Percentiles rank a stretch among this genome's conserved stretches.
phyloP scores from a whole-genome alignment of 2,797 vertebrate species.

The Myotis vivesi region DNA sequence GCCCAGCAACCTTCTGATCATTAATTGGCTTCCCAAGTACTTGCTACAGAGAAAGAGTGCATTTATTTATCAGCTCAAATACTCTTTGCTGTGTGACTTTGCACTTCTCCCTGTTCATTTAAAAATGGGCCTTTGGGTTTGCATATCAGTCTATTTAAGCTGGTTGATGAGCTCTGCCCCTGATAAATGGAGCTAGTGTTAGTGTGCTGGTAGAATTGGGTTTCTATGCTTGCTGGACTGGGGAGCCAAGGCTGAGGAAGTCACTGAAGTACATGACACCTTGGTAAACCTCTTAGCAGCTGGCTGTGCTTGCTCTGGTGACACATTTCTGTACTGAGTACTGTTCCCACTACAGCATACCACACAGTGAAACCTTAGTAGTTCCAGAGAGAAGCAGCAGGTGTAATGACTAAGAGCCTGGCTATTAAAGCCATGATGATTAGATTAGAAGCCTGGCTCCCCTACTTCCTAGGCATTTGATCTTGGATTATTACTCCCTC shows the following conservation, averaged over 20 bases:
- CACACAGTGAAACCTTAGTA: neutral
- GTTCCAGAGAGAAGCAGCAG: neutral
- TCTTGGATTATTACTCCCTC: neutral
- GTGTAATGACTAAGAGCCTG: neutral
- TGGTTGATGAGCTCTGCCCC: neutral
- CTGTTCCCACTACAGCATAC: neutral
- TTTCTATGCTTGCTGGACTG: neutral
- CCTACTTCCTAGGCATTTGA: neutral
- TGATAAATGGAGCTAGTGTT: neutral
- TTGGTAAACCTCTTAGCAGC: neutral
- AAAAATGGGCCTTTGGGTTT: neutral
- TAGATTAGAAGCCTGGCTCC: neutral
- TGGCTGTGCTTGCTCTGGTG: conserved; percentile 3
- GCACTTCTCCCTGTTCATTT: neutral
- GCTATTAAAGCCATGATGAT: neutral
- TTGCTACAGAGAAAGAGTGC: neutral
- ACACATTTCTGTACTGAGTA: neutral
- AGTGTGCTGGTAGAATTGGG: neutral
- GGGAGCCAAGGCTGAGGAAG: neutral
- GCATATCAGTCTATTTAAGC: neutral
- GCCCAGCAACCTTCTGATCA: neutral
- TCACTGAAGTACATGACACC: neutral
- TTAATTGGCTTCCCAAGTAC: neutral
- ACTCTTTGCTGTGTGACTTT: neutral
- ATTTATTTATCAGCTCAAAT: neutral